phyloP scores from a whole-genome alignment of 2,888 invertebrate genomes.

The Drosophila algonquin region DNA sequence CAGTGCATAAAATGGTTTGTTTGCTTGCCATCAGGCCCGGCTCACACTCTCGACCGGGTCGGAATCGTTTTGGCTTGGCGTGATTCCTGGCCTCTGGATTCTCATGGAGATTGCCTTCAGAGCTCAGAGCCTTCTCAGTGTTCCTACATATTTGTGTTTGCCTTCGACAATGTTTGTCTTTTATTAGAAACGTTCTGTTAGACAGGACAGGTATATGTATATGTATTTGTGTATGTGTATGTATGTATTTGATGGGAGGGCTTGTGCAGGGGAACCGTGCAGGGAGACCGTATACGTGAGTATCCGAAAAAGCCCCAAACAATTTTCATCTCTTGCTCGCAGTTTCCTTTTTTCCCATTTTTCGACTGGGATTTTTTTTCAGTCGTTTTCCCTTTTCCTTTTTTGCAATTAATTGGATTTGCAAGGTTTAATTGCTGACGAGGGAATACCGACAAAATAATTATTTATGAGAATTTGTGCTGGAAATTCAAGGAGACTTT shows the following conservation, averaged over 20 bases:
- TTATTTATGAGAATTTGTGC: slow-evolving; percentile 48
- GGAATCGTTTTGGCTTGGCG: not conserved
- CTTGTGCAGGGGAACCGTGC: not conserved
- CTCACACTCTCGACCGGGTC: not conserved
- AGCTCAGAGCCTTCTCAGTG: slow-evolving; percentile 26
- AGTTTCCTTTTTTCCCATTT: not conserved
- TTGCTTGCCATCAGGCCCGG: slow-evolving; percentile 52
- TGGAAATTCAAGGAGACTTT: not conserved
- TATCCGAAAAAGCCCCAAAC: slow-evolving; percentile 20
- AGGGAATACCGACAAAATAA: slow-evolving; percentile 43
- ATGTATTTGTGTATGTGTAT: slow-evolving; percentile 3
- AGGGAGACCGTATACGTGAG: slow-evolving; percentile 23
- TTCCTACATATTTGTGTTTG: slow-evolving; percentile 53
- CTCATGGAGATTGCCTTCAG: slow-evolving; percentile 31
- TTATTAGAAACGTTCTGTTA: slow-evolving; percentile 64
- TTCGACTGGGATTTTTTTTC: slow-evolving; percentile 44
- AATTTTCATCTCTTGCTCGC: slow-evolving; percentile 31
- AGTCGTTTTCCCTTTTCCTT: slow-evolving; percentile 13
- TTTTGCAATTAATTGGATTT: slow-evolving; percentile 63
- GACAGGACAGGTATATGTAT: slow-evolving; percentile 17
- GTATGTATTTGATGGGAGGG: slow-evolving; percentile 9
- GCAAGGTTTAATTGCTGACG: slow-evolving; percentile 60
- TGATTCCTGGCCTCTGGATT: not conserved
- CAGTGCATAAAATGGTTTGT: slow-evolving; percentile 70
- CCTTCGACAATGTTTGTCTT: slow-evolving; percentile 68